Evolutionary conservation across 2,113 vertebrate species (phyloP).

Genomic region (Glaucomys volans): DNA sequence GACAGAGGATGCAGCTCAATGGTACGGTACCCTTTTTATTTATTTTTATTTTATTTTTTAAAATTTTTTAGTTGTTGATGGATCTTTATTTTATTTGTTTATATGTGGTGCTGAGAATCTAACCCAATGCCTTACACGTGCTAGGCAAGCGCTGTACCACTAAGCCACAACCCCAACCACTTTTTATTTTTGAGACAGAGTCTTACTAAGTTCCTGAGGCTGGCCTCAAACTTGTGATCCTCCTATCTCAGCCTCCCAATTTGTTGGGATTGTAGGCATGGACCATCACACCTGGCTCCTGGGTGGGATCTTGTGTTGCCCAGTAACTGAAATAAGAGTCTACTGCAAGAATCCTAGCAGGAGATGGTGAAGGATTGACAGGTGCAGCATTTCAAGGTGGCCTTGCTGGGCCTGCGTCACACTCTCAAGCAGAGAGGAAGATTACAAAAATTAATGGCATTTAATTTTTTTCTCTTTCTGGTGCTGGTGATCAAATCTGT

Average conservation of each 20-base stretch:
- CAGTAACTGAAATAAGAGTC: background rate
- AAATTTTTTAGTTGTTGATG: too few relatives aligned
- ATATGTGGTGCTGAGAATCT: too few relatives aligned
- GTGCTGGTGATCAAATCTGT: background rate
- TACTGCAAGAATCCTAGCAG: background rate
- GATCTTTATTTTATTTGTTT: too few relatives aligned
- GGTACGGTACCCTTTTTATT: too few relatives aligned
- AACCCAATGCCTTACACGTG: too few relatives aligned
- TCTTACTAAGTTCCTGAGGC: background rate
- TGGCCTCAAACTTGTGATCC: background rate
- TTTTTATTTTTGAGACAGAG: too few relatives aligned
- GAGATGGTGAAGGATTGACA: background rate
- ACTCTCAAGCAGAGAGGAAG: background rate
- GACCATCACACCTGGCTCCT: background rate
- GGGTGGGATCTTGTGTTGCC: background rate
- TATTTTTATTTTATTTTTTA: too few relatives aligned
- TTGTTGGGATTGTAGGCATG: background rate
- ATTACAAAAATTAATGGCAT: background rate
- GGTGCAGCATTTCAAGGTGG: background rate
- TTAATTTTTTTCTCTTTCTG: background rate
- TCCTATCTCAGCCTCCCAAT: background rate
- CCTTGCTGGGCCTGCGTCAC: background rate
- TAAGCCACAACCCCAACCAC: too few relatives aligned
- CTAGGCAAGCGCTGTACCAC: too few relatives aligned
- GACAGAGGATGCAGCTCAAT: too few relatives aligned